phyloP scores from a whole-genome alignment of 2,888 invertebrate species.

The Callyntrura guangdongensis region DNA sequence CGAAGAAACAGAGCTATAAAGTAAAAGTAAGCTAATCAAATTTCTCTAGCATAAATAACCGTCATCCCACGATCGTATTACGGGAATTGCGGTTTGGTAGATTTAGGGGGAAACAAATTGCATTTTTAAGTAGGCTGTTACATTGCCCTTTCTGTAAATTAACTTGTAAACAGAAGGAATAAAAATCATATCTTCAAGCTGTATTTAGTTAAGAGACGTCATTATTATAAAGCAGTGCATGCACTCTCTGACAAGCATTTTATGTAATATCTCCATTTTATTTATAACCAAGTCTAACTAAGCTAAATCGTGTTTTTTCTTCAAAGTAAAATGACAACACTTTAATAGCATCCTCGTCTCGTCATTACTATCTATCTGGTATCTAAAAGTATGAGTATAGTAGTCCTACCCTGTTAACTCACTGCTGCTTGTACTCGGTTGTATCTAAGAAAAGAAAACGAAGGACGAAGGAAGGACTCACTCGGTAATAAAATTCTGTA shows the following conservation, averaged over 20 bases:
- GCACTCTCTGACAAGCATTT: background rate
- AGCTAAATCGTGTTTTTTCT: slow-evolving; percentile 15
- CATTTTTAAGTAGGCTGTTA: background rate
- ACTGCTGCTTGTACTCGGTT: too few relatives aligned
- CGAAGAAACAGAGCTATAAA: slow-evolving; percentile 5
- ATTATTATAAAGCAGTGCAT: background rate
- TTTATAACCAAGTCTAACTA: background rate
- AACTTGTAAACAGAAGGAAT: background rate
- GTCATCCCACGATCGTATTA: slow-evolving; percentile 5
- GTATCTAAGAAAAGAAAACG: too few relatives aligned
- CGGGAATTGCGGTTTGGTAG: background rate
- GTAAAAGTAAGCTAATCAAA: slow-evolving; percentile 32
- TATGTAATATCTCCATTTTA: background rate
- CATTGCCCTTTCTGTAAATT: slow-evolving; percentile 14
- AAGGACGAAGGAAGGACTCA: slow-evolving; percentile 39
- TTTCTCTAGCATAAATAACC: slow-evolving; percentile 1
- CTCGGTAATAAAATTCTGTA: slow-evolving; percentile 65
- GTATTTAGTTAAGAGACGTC: background rate
- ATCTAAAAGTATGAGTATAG: background rate
- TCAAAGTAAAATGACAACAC: slow-evolving; percentile 30
- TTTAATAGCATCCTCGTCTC: background rate
- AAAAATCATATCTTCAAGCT: slow-evolving; percentile 8
- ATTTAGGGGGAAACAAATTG: slow-evolving; percentile 2
- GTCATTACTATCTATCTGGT: background rate
- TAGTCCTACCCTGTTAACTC: background rate